These are phyloP conservation scores for Egretta garzetta DNA, from an alignment of 2,113 vertebrate species.

Conservation along the genomic window DNA sequence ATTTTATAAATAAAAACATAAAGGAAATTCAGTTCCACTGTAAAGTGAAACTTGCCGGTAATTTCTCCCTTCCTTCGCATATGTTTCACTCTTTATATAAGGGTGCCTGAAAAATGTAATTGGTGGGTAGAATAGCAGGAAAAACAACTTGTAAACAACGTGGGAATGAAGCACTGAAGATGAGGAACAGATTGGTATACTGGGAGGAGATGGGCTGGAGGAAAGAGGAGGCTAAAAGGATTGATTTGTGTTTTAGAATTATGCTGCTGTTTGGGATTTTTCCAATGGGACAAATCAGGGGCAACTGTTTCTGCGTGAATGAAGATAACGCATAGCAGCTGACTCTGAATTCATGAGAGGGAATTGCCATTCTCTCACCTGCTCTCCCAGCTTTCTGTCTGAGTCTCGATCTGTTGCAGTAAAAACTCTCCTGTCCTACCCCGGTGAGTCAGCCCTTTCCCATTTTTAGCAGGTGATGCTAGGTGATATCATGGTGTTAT, in stretches of 20 bases:
- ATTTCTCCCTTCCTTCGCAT: background rate
- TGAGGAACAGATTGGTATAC: background rate
- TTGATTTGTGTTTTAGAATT: background rate
- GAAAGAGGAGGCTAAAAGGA: background rate
- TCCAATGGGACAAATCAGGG: background rate
- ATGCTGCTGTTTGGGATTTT: background rate
- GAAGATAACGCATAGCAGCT: background rate
- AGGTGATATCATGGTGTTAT: slow-evolving; percentile 7
- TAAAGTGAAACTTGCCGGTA: background rate
- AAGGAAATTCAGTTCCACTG: background rate
- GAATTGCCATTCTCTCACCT: background rate
- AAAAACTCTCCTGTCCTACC: background rate
- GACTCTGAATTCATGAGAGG: background rate
- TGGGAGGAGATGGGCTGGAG: background rate
- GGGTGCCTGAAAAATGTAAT: background rate
- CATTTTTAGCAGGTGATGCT: background rate
- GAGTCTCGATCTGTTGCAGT: background rate
- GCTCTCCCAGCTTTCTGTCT: background rate
- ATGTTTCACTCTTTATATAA: background rate
- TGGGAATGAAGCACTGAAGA: background rate
- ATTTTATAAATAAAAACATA: background rate
- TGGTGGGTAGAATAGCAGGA: background rate
- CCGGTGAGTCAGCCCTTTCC: background rate
- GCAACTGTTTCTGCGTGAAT: background rate
- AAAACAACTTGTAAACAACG: background rate